A percentile compares a stretch with the other conserved stretches of the same genome.
phyloP scores from a whole-genome alignment of 2,888 invertebrate species.

The Stenoptilia bipunctidactyla region DNA sequence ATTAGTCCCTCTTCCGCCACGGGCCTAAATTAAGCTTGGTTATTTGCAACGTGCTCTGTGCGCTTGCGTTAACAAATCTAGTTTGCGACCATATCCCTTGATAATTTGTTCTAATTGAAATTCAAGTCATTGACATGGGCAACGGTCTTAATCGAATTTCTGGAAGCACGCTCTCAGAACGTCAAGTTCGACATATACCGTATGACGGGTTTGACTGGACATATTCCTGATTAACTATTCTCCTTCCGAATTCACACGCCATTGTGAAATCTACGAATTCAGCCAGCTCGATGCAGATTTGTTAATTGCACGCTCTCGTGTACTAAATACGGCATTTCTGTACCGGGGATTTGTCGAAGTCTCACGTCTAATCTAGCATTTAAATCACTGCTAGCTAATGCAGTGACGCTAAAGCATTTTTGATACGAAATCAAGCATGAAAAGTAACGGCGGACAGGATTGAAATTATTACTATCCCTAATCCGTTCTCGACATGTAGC shows the following conservation, averaged over 20 bases:
- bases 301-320: too few relatives aligned
- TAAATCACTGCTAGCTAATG: too few relatives aligned
- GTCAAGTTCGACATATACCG: conserved; percentile 18
- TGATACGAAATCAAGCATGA: too few relatives aligned
- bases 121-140: conserved; percentile 76
- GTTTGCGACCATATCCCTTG: conserved; percentile 66
- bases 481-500: too few relatives aligned
- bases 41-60: conserved; percentile 20
- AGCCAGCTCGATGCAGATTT: too few relatives aligned
- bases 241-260: neutral
- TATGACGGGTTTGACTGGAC: conserved; percentile 1
- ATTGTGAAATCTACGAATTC: neutral
- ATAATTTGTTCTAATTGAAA: conserved; percentile 77
- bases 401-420: too few relatives aligned
- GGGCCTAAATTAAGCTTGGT: conserved; percentile 19
- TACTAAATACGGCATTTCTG: too few relatives aligned
- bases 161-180: conserved; percentile 31
- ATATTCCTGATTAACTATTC: neutral
- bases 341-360: too few relatives aligned
- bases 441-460: too few relatives aligned
- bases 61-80: conserved; percentile 58
- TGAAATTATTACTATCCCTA: too few relatives aligned
- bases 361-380: too few relatives aligned
- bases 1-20: conserved; percentile 9
- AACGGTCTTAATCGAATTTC: conserved; percentile 70